Evolutionary conservation across 2,797 vertebrate genomes (phyloP).

Genomic region (Podargus strigoides): DNA sequence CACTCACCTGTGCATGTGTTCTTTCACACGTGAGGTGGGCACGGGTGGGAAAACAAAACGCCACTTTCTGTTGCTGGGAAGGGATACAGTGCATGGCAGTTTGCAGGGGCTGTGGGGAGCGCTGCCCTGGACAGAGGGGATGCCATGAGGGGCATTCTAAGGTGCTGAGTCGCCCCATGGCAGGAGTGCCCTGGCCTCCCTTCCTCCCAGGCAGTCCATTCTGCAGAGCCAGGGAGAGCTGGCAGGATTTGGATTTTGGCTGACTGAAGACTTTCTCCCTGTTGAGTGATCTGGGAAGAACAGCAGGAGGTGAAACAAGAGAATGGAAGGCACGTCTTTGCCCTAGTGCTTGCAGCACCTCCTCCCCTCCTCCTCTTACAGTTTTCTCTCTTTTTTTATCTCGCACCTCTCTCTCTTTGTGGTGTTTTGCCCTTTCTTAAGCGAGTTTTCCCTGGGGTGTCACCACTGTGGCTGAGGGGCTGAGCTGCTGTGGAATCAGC

Average conservation of each 20-base stretch:
- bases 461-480: no score
- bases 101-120: fast-evolving
- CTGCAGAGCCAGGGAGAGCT: background rate
- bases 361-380: background rate
- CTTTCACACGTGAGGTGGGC: fast-evolving
- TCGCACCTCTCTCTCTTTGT: background rate
- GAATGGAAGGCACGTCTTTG: background rate
- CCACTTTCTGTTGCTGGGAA: background rate
- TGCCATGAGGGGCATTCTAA: background rate
- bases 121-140: fast-evolving
- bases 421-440: background rate
- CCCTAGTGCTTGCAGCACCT: background rate
- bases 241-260: background rate
- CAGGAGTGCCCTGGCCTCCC: background rate
- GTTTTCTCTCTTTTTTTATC: no score
- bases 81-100: fast-evolving
- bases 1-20: background rate
- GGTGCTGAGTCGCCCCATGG: fast-evolving
- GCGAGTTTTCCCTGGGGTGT: fast-evolving
- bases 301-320: background rate
- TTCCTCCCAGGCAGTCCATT: background rate
- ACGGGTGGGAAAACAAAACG: background rate
- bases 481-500: no score
- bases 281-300: background rate
- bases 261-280: background rate